phyloP scores from a whole-genome alignment of 2,113 vertebrate species.

The Scortum barcoo region DNA sequence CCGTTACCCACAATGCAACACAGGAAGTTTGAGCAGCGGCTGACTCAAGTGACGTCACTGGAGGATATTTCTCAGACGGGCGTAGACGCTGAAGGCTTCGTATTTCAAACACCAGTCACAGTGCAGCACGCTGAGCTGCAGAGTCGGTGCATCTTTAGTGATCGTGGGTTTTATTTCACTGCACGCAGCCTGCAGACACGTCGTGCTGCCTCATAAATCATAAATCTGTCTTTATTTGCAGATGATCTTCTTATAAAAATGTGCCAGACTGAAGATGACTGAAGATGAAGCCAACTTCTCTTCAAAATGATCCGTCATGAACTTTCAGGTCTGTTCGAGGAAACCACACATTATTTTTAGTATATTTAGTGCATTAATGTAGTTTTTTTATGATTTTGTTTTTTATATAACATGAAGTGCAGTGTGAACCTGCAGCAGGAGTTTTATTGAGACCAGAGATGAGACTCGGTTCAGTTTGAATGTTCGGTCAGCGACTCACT shows the following conservation, averaged over 20 bases:
- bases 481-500: no score
- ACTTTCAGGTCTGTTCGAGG: neutral
- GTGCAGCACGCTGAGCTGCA: no score
- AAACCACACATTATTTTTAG: neutral
- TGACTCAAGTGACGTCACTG: neutral
- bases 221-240: neutral
- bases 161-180: neutral
- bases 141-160: no score
- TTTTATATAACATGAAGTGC: neutral
- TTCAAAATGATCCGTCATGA: neutral
- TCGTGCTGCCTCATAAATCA: neutral
- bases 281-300: neutral
- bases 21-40: no score
- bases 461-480: neutral
- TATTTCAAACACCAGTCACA: no score
- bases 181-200: neutral
- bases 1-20: slow-evolving; percentile 27
- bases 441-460: neutral
- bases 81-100: no score
- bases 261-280: no score
- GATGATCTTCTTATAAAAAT: neutral
- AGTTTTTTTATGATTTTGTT: neutral
- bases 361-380: neutral
- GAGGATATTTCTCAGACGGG: neutral
- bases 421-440: neutral